Percentiles rank a stretch among this genome's conserved stretches.
phyloP scores from a whole-genome alignment of 2,113 vertebrate species.

The Leuciscus idus region DNA sequence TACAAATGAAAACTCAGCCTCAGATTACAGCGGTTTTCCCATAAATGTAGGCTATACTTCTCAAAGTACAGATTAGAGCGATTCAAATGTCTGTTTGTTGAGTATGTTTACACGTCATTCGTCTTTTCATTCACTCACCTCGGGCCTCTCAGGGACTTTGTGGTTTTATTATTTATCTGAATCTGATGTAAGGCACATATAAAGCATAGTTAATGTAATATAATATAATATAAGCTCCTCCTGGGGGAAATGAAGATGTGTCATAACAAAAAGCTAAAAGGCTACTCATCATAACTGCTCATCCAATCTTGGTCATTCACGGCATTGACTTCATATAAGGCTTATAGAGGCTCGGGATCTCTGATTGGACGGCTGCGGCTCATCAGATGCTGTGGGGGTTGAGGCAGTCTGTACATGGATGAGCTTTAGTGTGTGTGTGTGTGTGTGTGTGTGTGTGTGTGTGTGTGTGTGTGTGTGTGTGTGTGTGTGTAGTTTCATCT shows the following conservation, averaged over 20 bases:
- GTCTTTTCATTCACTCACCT: neutral
- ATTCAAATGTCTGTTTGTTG: neutral
- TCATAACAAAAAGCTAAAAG: slow-evolving; percentile 53
- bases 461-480: slow-evolving; percentile 26
- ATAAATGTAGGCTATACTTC: neutral
- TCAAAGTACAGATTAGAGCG: neutral
- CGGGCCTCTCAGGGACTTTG: neutral
- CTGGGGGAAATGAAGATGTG: slow-evolving; percentile 29
- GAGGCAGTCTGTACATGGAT: slow-evolving; percentile 30
- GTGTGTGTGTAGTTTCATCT: neutral
- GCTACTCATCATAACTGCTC: slow-evolving; percentile 34
- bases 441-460: slow-evolving; percentile 40
- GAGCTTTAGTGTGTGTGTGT: slow-evolving; percentile 43
- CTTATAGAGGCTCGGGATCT: slow-evolving; percentile 30
- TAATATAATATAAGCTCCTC: slow-evolving; percentile 3
- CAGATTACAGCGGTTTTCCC: neutral
- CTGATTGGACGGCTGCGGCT: slow-evolving; percentile 54
- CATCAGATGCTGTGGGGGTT: slow-evolving; percentile 40
- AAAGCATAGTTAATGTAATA: slow-evolving; percentile 10
- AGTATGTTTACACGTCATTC: neutral
- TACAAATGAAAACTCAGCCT: neutral
- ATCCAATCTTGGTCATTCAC: slow-evolving; percentile 31
- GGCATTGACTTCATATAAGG: slow-evolving; percentile 59
- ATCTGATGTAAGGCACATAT: neutral
- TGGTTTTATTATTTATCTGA: neutral